Percentiles rank a stretch among this genome's conserved stretches.
Evolutionary conservation across 2,888 invertebrate genomes (phyloP).

Genomic region (Anoncus sp.): DNA sequence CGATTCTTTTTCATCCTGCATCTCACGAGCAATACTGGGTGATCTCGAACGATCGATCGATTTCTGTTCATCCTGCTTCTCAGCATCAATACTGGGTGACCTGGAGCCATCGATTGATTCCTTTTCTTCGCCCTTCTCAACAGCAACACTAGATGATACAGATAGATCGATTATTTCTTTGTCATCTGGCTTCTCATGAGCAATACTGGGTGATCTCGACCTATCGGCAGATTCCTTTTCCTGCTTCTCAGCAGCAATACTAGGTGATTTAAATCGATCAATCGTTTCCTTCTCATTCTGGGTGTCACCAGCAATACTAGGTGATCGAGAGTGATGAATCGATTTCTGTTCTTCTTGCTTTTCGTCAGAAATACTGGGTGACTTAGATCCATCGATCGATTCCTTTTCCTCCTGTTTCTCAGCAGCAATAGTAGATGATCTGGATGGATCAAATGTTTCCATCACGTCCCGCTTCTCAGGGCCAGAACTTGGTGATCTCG

Average conservation of each 20-base stretch:
- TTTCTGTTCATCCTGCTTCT: background rate
- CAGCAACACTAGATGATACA: conserved; percentile 30
- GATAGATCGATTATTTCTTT: background rate
- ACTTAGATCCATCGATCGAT: conserved; percentile 3
- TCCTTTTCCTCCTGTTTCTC: conserved; percentile 34
- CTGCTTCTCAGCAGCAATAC: background rate
- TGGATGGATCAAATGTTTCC: background rate
- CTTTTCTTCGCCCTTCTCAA: background rate
- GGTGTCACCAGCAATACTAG: conserved; percentile 12
- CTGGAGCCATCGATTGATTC: background rate
- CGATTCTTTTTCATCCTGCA: conserved; percentile 4
- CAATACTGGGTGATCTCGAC: conserved; percentile 37
- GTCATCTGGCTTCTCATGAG: conserved; percentile 31
- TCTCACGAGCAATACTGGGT: conserved; percentile 36
- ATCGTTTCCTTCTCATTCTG: conserved; percentile 40
- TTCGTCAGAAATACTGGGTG: conserved; percentile 2
- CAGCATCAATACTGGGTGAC: conserved; percentile 44
- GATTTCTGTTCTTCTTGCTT: conserved; percentile 46
- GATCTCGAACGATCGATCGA: conserved; percentile 20
- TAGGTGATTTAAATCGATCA: conserved; percentile 31
- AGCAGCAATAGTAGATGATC: conserved; percentile 40
- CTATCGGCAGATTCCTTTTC: background rate
- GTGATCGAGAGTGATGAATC: conserved; percentile 29
- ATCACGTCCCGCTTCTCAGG: conserved; percentile 19
- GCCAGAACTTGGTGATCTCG: conserved; percentile 36